These are phyloP conservation scores for Myopa testacea DNA, from an alignment of 2,888 invertebrate genomes.

Conservation along the genomic window DNA sequence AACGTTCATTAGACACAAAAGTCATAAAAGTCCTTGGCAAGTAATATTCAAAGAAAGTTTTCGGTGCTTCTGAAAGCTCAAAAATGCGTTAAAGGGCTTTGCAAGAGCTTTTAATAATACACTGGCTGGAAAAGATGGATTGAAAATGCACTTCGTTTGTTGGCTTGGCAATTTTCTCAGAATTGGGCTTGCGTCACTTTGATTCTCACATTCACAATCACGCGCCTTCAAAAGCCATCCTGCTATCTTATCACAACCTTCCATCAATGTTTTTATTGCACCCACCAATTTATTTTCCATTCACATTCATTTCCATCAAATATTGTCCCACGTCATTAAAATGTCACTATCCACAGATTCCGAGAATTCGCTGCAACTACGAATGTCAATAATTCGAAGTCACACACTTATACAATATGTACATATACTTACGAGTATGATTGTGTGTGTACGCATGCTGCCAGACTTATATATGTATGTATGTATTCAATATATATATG, in stretches of 20 bases:
- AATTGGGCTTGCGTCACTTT: neutral
- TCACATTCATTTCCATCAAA: neutral
- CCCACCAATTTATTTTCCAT: neutral
- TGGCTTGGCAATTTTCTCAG: neutral
- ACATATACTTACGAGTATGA: no score
- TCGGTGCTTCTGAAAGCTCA: neutral
- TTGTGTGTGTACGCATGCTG: neutral
- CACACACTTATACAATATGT: neutral
- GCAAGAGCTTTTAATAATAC: neutral
- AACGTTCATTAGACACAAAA: no score
- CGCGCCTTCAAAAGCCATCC: neutral
- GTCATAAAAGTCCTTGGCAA: no score
- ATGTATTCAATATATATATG: neutral
- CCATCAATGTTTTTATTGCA: neutral
- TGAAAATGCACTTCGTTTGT: neutral
- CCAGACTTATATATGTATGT: no score
- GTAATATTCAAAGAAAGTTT: no score
- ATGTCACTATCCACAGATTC: slow-evolving; percentile 54
- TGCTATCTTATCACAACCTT: neutral
- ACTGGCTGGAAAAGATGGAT: neutral
- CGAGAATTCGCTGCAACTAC: slow-evolving; percentile 51
- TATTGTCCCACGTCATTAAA: slow-evolving; percentile 33
- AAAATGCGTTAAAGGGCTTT: neutral
- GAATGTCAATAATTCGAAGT: slow-evolving; percentile 55
- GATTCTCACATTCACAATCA: neutral